These are phyloP conservation scores for Semibalanus balanoides DNA, from an alignment of 1,140 invertebrate species.

Conservation along the genomic window DNA sequence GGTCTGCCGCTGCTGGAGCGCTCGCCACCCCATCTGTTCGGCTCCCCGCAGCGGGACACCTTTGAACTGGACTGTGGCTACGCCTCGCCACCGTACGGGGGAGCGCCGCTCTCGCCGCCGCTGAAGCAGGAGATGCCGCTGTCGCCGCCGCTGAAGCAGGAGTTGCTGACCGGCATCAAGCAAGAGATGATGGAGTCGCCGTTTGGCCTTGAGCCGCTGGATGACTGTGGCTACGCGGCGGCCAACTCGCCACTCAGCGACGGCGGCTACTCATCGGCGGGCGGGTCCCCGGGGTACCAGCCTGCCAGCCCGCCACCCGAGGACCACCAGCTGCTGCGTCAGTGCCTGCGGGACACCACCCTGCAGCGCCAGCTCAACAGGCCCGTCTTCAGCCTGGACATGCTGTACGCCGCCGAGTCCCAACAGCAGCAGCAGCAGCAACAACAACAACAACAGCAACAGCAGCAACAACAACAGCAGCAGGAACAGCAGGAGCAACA, in stretches of 20 bases:
- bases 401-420: slow-evolving; percentile 1
- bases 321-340: slow-evolving; percentile 5
- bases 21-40: slow-evolving; percentile 1
- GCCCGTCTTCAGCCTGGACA: background rate
- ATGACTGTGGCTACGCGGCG: background rate
- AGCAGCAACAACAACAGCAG: background rate
- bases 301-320: background rate
- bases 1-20: background rate
- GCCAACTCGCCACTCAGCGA: background rate
- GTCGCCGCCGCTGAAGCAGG: background rate
- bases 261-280: background rate
- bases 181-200: background rate
- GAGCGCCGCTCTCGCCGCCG: background rate
- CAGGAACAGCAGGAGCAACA: background rate
- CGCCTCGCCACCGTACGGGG: background rate
- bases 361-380: background rate
- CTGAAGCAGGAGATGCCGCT: background rate
- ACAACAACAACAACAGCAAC: background rate
- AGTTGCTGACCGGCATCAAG: background rate
- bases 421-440: background rate
- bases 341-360: background rate
- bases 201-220: background rate
- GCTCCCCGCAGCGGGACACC: background rate
- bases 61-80: background rate
- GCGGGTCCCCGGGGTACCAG: background rate